Base-by-base conservation (phyloP, 2,797 vertebrate species). In the Neosalanx taihuensis region DNA sequence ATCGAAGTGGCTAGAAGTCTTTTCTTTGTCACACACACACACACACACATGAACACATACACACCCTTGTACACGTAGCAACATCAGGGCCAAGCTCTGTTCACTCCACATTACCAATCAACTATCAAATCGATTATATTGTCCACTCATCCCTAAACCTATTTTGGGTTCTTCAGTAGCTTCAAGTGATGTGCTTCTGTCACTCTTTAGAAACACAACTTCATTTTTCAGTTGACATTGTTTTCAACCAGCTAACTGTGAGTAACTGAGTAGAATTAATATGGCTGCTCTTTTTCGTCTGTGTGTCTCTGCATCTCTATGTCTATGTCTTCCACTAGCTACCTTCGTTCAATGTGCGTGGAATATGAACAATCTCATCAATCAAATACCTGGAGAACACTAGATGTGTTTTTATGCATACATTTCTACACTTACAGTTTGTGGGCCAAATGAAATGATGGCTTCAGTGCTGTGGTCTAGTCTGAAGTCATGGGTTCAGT, bases 21-120 rank as follows among this genome's bases (percentile, higher is more conserved):
- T 56, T 56, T n/a, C 17, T 18, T n/a, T 56, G 51, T 17, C 15
- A 35, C 17, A 63, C 61, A 31, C 61, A 63, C 30, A 64, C 13
- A 53, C 41, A 53, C 64, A 9, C 51, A 37, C 35, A 56, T 69
- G 51, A 37, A 53, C 64, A 67, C 65, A 51, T 23, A 67, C 26
- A 53, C 65, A 67, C 65, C 33, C 49, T 53, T 15, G 53, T 49
- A 31, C 46, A 51, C 64, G 51, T 20, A 67, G 37, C 49, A 41
- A 49, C 64, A 49, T 23, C 20, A 26, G 6, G 7, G 20, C 20
- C 58, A 10, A 60, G 7, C 20, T 60, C 23, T 12, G 1, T 60
- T 60, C 58, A 30, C 6, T 60, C 20, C 58, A 20, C 26, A 60
- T 12, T 60, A 60, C 23, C 58, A 26, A 60, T 60, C 23, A 26